Base-by-base conservation (phyloP, 2,888 invertebrate genomes). In the Microctonus aethiopoides region DNA sequence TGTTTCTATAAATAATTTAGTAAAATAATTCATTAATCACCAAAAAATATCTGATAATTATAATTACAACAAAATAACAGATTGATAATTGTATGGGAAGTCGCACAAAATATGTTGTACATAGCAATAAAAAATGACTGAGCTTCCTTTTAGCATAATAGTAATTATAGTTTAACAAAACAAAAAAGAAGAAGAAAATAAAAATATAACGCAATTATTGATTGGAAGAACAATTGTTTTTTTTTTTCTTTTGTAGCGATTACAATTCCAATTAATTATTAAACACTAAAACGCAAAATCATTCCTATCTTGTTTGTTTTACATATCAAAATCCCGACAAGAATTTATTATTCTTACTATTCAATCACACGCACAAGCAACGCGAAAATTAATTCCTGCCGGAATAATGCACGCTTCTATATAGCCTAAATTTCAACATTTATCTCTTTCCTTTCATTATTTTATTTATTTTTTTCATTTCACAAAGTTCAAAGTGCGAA, bases 341-440 rank as follows among this genome's bases (percentile, higher is more conserved):
- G 11, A 52, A 46, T 63, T n/a, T n/a, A n/a, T 46, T 29, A 16
- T 32, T 16, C 3, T n/a, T 57, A 20, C 57, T 29, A 32, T 6
- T 29, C 20, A 29, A 57, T 57, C 57, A 57, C 16, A 46, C 26
- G 54, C 54, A 54, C 34, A 29, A 57, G 32, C 26, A 57, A 57
- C 32, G 57, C 26, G 9, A 16, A 16, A 57, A 20, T 46, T 46
- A 54, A 52, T 54, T 64, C 52, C 13, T 52, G n/a, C n/a, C 22
- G 34, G 51, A 34, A 54, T 52, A 54, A 64, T 20, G 34, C 54
- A 64, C 54, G 32, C 4, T 52, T 52, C 16, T 46, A 16, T 20
- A 16, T 32, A 29, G 34, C 13, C 29, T 36, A 36, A 29, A 34
- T 54, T n/a, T n/a, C n/a, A n/a, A n/a, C 16, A 9, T 6, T 22